phyloP scores from a whole-genome alignment of 2,888 invertebrate genomes.

The Allygus modestus region DNA sequence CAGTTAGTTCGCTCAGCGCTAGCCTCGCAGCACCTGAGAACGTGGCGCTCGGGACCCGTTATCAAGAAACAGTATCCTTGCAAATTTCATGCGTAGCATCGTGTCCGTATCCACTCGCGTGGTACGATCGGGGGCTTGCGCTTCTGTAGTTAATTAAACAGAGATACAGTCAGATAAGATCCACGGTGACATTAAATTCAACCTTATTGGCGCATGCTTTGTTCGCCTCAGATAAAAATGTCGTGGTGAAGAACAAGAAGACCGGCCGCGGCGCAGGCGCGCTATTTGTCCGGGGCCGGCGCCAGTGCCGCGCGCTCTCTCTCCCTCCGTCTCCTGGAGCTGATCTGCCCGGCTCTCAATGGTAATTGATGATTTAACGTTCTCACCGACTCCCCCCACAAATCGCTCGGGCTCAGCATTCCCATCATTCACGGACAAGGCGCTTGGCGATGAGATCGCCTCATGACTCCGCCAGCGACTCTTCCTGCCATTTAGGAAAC shows the following conservation, averaged over 20 bases:
- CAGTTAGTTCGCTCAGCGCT: too few species aligned
- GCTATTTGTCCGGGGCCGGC: constrained; percentile 46
- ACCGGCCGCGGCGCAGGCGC: constrained; percentile 1
- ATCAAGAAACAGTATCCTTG: too few species aligned
- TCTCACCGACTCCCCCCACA: constrained; percentile 47
- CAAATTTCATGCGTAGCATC: background rate
- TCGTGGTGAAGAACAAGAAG: constrained; percentile 28
- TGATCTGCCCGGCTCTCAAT: constrained; percentile 30
- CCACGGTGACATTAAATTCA: constrained; percentile 42
- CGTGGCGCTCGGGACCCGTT: too few species aligned
- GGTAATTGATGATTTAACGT: constrained; percentile 59
- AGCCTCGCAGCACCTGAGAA: too few species aligned
- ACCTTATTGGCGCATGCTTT: constrained; percentile 52
- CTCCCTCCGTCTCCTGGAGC: constrained; percentile 11
- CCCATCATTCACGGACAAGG: constrained; percentile 40
- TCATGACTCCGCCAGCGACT: background rate
- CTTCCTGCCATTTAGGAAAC: constrained; percentile 3
- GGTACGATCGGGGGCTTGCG: background rate
- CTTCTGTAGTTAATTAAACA: constrained; percentile 42
- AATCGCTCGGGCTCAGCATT: constrained; percentile 28
- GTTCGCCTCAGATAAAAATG: constrained; percentile 47
- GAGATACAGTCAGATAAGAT: constrained; percentile 47
- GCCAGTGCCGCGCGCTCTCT: constrained; percentile 39
- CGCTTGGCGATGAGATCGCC: background rate
- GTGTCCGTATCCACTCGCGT: background rate